Evolutionary conservation across 2,888 invertebrate genomes (phyloP).

Genomic region (Drosophila subsilvestris): DNA sequence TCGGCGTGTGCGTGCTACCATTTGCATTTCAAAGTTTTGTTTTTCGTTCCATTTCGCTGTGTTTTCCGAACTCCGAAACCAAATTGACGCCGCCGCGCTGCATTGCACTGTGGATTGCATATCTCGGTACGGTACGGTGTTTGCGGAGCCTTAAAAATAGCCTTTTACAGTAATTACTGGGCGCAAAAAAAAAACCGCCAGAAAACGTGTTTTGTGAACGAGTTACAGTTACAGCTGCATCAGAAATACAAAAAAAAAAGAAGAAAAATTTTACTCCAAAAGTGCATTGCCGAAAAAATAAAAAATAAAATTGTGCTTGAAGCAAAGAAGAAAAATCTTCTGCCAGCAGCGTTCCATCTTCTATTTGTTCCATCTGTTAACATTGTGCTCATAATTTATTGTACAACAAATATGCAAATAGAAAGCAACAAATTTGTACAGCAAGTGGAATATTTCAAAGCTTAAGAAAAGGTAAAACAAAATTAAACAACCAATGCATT

Average conservation of each 20-base stretch:
- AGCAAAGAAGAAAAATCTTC: constrained; percentile 25
- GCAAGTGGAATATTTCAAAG: constrained; percentile 60
- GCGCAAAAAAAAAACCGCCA: constrained; percentile 9
- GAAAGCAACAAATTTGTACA: constrained; percentile 66
- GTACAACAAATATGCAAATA: constrained; percentile 67
- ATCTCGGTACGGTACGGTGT: constrained; percentile 29
- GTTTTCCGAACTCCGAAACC: constrained; percentile 30
- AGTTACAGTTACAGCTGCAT: constrained; percentile 35
- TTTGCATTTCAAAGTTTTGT: constrained; percentile 55
- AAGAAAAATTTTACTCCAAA: constrained; percentile 34
- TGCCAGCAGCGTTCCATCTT: constrained; percentile 13
- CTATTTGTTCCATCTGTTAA: constrained; percentile 58
- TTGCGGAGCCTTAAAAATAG: constrained; percentile 30
- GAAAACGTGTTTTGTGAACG: constrained; percentile 44
- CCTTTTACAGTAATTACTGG: constrained; percentile 61
- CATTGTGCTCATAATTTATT: constrained; percentile 73
- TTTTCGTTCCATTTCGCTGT: constrained; percentile 47
- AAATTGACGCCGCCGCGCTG: constrained; percentile 56
- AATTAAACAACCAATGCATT: constrained; percentile 30
- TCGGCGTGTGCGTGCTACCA: constrained; percentile 46
- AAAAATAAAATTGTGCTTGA: constrained; percentile 18
- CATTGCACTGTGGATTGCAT: constrained; percentile 35
- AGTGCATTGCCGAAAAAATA: constrained; percentile 5
- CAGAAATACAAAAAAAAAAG: constrained; percentile 18
- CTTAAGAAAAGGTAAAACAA: constrained; percentile 34